Percentiles rank a stretch among this genome's conserved stretches.
phyloP scores from a whole-genome alignment of 1,140 invertebrate species.

The Aphis craccivora region DNA sequence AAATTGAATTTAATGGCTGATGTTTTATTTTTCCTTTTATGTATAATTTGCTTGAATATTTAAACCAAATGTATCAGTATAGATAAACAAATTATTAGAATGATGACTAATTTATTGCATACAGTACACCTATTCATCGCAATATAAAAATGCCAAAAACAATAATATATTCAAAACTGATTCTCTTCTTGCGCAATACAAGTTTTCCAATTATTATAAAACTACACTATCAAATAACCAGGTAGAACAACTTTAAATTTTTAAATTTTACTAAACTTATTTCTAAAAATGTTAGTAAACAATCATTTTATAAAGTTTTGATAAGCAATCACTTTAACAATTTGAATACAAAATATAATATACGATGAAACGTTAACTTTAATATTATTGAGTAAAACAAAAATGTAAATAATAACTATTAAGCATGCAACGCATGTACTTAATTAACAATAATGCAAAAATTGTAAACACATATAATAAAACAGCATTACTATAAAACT shows the following conservation, averaged over 20 bases:
- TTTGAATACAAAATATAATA: not conserved
- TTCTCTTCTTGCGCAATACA: not conserved
- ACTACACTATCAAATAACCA: not conserved
- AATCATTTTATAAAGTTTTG: not conserved
- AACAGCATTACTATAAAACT: not conserved
- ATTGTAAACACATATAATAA: not conserved
- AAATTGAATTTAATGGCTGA: not conserved
- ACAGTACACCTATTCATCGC: not conserved
- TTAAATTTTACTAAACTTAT: not conserved
- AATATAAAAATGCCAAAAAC: constrained; percentile 2
- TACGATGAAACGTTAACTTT: too few species aligned
- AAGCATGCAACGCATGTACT: not conserved
- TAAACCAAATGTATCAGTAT: not conserved
- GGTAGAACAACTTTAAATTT: not conserved
- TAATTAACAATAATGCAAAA: not conserved
- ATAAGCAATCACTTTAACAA: not conserved
- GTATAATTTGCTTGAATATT: not conserved
- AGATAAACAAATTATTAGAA: not conserved
- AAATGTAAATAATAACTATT: not conserved
- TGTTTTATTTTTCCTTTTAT: not conserved
- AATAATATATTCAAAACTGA: not conserved
- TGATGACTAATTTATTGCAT: not conserved
- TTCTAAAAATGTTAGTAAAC: not conserved
- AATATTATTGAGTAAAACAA: not conserved
- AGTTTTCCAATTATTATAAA: not conserved